Evolutionary conservation across 2,888 invertebrate genomes (phyloP).

Genomic region (Hypomecis atomaria): DNA sequence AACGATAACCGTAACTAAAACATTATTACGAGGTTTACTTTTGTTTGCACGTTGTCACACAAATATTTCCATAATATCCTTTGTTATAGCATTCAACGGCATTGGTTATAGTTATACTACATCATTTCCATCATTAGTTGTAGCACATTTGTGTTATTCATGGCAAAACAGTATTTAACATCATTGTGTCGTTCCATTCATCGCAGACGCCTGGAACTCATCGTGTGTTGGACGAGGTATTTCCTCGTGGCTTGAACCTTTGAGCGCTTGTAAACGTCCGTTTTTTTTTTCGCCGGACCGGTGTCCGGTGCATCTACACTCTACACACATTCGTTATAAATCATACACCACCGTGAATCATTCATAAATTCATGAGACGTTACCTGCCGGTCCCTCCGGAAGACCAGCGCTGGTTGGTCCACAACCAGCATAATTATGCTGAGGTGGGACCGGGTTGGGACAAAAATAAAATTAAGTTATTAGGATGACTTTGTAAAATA

Average conservation of each 20-base stretch:
- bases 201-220: constrained; percentile 38
- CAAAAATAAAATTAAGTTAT: too few relatives aligned
- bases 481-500: too few relatives aligned
- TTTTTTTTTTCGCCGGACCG: too few relatives aligned
- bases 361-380: too few relatives aligned
- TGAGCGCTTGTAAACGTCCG: too few relatives aligned
- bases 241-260: constrained; percentile 25
- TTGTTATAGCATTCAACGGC: constrained; percentile 14
- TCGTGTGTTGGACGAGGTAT: constrained; percentile 40
- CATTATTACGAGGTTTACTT: constrained; percentile 6
- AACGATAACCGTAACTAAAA: neutral
- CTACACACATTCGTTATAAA: too few relatives aligned
- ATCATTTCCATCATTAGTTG: constrained; percentile 11
- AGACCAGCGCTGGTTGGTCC: too few relatives aligned
- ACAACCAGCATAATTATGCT: too few relatives aligned
- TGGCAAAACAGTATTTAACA: constrained; percentile 3
- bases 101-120: constrained; percentile 8
- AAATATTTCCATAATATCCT: constrained; percentile 14
- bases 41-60: constrained; percentile 9
- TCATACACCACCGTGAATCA: too few relatives aligned
- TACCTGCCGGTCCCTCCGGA: too few relatives aligned
- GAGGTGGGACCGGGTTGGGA: too few relatives aligned
- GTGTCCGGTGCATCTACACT: too few relatives aligned
- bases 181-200: constrained; percentile 32
- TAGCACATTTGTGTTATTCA: neutral